Conservation (phyloP, 2,797 vertebrate species). For the Aldrovandia affinis region DNA sequence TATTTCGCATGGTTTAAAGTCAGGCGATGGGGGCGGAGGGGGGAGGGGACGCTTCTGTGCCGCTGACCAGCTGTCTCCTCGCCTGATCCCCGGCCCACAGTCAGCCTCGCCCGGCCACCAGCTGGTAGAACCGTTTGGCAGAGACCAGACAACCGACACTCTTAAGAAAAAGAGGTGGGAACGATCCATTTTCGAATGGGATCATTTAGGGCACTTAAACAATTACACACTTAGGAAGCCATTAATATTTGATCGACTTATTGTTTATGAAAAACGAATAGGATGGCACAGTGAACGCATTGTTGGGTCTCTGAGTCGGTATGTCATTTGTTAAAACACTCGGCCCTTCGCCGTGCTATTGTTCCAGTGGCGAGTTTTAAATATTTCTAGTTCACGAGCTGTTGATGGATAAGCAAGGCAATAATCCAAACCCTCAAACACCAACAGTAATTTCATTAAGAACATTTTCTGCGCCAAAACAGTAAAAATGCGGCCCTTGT, state of each 20-base stretch:
- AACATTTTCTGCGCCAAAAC: neutral
- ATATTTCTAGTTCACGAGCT: neutral
- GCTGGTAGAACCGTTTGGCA: slow-evolving; percentile 86
- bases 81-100: slow-evolving; percentile 70
- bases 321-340: slow-evolving; percentile 18
- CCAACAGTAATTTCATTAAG: neutral
- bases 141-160: slow-evolving; percentile 76
- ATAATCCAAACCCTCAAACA: neutral
- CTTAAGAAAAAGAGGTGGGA: slow-evolving; percentile 74
- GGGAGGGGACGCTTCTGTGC: slow-evolving; percentile 55
- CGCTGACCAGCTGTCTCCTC: slow-evolving; percentile 91
- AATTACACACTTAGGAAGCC: slow-evolving; percentile 77
- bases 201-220: slow-evolving; percentile 90
- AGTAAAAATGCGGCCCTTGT: neutral
- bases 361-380: neutral
- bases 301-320: neutral
- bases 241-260: slow-evolving; percentile 83
- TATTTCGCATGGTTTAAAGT: slow-evolving; percentile 58
- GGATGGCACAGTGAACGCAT: slow-evolving; percentile 43
- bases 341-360: neutral
- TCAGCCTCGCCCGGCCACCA: slow-evolving; percentile 84
- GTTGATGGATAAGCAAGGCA: neutral
- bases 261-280: slow-evolving; percentile 74
- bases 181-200: slow-evolving; percentile 86
- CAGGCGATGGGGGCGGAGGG: slow-evolving; percentile 42